Conservation (phyloP, 2,797 vertebrate species). For the Antennarius maculatus region DNA sequence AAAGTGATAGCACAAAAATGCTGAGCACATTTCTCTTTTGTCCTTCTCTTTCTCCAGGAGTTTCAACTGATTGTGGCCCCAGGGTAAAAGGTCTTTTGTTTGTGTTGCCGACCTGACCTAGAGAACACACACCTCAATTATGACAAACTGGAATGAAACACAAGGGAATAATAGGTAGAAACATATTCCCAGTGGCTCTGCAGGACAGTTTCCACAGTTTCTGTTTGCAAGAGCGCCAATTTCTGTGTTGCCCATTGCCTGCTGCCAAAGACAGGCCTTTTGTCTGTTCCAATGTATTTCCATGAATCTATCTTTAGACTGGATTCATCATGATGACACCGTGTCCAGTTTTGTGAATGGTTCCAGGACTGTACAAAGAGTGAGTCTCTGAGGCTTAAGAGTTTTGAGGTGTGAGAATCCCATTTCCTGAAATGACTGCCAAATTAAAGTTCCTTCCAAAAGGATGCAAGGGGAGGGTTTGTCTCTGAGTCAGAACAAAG, state of each 20-base stretch:
- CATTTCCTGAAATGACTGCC: conserved; percentile 45
- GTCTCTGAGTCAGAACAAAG: conserved; percentile 54
- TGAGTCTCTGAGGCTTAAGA: conserved; percentile 50
- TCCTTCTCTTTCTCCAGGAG: conserved; percentile 39
- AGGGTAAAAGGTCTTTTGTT: conserved; percentile 56
- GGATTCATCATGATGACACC: conserved; percentile 43
- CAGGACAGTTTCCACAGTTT: conserved; percentile 46
- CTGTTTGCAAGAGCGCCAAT: conserved; percentile 43
- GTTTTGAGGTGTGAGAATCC: conserved; percentile 52
- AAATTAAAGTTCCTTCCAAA: conserved; percentile 50
- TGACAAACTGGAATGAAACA: conserved; percentile 62
- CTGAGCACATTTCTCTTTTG: conserved; percentile 48
- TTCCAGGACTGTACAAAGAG: conserved; percentile 58
- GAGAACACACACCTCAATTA: conserved; percentile 64
- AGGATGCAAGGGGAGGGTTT: conserved; percentile 37
- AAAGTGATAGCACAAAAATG: conserved; percentile 34
- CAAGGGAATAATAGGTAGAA: conserved; percentile 64
- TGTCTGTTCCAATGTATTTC: conserved; percentile 65
- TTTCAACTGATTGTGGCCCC: conserved; percentile 56
- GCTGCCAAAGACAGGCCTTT: conserved; percentile 69
- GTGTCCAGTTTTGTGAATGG: conserved; percentile 61
- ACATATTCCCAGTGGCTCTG: conserved; percentile 68
- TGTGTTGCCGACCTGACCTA: conserved; percentile 55
- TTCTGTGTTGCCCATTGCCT: conserved; percentile 52
- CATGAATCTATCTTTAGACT: conserved; percentile 66